Conservation (phyloP, 2,113 vertebrate species). For the Neolamprologus ventralis region DNA sequence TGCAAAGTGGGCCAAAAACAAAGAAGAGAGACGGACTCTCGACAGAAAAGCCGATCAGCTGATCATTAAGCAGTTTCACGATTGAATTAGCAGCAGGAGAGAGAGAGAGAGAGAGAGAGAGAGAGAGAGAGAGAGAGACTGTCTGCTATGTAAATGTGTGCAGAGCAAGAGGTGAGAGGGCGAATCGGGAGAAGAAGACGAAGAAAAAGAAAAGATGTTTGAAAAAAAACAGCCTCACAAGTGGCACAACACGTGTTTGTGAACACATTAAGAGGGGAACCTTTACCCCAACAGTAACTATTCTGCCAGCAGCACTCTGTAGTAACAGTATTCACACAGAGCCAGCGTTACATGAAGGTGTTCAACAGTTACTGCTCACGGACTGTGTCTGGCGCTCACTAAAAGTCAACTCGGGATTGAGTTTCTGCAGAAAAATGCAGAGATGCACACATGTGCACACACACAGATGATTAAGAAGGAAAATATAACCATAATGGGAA, state of each 20-base stretch:
- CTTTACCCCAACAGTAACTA: background rate
- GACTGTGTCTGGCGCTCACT: rapidly evolving
- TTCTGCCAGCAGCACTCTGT: background rate
- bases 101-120: too few species aligned
- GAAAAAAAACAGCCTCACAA: background rate
- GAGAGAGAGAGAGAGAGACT: background rate
- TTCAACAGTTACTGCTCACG: background rate
- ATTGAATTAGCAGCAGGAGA: too few species aligned
- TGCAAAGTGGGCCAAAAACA: too few species aligned
- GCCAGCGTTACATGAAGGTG: background rate
- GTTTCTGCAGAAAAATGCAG: conserved; percentile 62
- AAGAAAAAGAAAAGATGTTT: background rate
- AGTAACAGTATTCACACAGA: background rate
- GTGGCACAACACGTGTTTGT: background rate
- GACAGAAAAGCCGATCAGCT: too few species aligned
- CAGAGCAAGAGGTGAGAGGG: background rate
- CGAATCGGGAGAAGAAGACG: background rate
- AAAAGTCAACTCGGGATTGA: conserved; percentile 17
- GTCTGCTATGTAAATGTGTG: background rate
- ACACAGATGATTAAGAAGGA: conserved; percentile 32
- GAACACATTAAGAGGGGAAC: background rate
- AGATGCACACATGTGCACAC: background rate
- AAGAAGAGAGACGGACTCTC: too few species aligned
- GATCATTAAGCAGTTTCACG: too few species aligned
- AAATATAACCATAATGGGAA: conserved; percentile 67